Evolutionary conservation across 2,113 vertebrate genomes (phyloP).

Genomic region (Ptilorrhoa leucosticta): DNA sequence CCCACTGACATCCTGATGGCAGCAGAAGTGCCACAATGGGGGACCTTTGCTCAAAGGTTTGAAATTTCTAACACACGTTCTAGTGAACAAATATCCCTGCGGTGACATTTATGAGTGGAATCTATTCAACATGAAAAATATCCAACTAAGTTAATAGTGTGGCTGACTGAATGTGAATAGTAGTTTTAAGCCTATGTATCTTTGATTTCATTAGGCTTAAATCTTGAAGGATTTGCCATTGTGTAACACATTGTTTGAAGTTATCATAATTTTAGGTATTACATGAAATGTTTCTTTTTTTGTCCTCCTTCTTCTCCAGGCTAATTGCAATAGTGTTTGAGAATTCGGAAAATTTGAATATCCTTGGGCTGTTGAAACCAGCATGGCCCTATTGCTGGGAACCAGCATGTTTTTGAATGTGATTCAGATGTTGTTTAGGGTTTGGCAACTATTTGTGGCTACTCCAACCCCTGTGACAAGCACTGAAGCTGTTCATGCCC

Average conservation of each 20-base stretch:
- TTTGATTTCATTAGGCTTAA: constrained; percentile 51
- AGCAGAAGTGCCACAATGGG: not conserved
- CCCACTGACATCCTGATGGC: not conserved
- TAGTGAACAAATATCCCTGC: constrained; percentile 24
- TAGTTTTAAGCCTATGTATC: not conserved
- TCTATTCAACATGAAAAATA: not conserved
- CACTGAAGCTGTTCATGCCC: not conserved
- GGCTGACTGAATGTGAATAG: constrained; percentile 1
- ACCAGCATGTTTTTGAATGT: not conserved
- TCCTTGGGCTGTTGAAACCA: not conserved
- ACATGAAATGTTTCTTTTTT: not conserved
- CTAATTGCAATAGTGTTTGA: not conserved
- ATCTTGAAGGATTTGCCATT: constrained; percentile 15
- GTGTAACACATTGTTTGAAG: not conserved
- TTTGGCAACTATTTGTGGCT: not conserved
- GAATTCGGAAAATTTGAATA: not conserved
- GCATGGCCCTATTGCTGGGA: not conserved
- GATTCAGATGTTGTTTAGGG: not conserved
- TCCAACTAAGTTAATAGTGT: constrained; percentile 31
- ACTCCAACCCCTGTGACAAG: not conserved
- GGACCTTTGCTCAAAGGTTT: constrained; percentile 3
- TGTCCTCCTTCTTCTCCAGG: not conserved
- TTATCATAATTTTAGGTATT: not conserved
- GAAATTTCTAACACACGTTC: not conserved
- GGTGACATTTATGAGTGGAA: constrained; percentile 35